phyloP scores from a whole-genome alignment of 2,888 invertebrate species.

The Clunio marinus region DNA sequence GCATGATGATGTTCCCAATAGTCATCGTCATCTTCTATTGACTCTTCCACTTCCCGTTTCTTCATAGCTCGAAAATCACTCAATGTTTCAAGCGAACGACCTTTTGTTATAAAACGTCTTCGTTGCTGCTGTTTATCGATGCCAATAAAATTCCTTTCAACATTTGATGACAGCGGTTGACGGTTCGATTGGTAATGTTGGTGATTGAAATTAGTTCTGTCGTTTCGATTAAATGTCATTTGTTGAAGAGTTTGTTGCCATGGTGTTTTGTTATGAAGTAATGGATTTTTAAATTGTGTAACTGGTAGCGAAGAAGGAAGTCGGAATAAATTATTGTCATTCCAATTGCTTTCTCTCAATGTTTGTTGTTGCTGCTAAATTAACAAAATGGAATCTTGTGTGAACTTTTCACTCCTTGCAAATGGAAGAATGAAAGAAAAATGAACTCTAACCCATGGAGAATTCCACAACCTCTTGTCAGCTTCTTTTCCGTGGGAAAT shows the following conservation, averaged over 20 bases:
- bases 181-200: conserved; percentile 5
- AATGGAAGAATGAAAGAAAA: background rate
- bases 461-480: conserved; percentile 5
- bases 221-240: background rate
- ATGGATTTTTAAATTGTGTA: conserved; percentile 20
- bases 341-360: background rate
- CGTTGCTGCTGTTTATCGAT: conserved; percentile 5
- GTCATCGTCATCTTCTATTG: too few species aligned
- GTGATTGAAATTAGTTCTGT: conserved; percentile 24
- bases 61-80: background rate
- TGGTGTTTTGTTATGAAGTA: background rate
- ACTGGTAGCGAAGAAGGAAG: background rate
- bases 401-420: background rate
- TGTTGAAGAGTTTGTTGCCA: conserved; percentile 4
- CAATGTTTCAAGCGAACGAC: conserved; percentile 5
- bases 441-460: background rate
- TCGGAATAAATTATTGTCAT: background rate
- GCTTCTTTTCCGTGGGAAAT: background rate
- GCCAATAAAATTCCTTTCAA: background rate
- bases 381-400: background rate
- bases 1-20: conserved; percentile 45
- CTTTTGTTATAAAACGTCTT: background rate
- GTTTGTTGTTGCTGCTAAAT: background rate
- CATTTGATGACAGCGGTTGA: conserved; percentile 6
- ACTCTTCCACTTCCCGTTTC: background rate